phyloP scores from a whole-genome alignment of 2,888 invertebrate genomes.

The Bhutanitis thaidina region DNA sequence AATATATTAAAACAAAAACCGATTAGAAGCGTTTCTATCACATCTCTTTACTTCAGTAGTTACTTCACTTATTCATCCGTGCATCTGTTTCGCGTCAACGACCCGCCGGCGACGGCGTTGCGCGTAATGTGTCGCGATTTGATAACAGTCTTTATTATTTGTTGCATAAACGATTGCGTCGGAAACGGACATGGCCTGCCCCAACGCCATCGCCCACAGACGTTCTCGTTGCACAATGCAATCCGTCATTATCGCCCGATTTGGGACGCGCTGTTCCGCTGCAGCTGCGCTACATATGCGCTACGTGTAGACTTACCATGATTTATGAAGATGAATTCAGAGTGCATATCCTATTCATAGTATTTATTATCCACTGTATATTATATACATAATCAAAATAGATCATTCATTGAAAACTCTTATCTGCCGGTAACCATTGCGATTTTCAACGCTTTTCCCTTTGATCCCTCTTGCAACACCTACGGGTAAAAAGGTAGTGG shows the following conservation, averaged over 20 bases:
- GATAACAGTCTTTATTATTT: conserved; percentile 33
- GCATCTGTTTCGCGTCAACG: conserved; percentile 8
- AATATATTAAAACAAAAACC: no score
- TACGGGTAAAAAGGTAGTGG: no score
- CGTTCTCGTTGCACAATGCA: conserved; percentile 56
- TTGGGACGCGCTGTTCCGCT: conserved; percentile 53
- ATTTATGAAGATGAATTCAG: background rate
- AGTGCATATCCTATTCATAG: no score
- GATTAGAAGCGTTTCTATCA: no score
- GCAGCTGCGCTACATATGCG: conserved; percentile 46
- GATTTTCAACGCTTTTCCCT: no score
- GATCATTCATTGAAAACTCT: no score
- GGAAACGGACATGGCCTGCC: conserved; percentile 75
- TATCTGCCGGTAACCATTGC: no score
- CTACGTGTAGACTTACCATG: background rate
- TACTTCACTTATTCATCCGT: no score
- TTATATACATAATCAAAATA: no score
- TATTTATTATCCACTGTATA: no score
- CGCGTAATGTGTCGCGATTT: conserved; percentile 18
- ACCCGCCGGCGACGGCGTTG: conserved; percentile 20
- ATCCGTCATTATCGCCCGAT: conserved; percentile 59
- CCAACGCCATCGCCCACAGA: conserved; percentile 52
- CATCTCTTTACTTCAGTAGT: no score
- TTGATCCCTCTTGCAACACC: no score
- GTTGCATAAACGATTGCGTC: conserved; percentile 59